Evolutionary conservation across 2,888 invertebrate species (phyloP), one percentile per base, ranked within the genome.

Genomic region (Prenolepis imparis): DNA sequence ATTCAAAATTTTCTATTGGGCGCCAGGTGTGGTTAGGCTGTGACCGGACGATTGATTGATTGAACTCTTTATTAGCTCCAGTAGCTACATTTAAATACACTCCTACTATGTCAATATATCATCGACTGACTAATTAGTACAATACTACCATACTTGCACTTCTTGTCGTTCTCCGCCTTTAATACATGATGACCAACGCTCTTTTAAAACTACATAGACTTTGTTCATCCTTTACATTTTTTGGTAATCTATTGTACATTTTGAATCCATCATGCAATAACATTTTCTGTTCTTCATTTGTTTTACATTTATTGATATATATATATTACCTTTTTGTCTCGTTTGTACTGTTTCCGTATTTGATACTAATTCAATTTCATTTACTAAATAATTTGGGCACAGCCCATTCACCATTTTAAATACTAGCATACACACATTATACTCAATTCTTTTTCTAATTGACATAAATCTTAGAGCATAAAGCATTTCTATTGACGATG

Each of bases 221-320:
- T 48, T 36, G 5, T 52, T 70, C 18, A 11, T 15, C 55, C 55
- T 55, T 78, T 39, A 67, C n/a, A 21, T 66, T 39, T 1, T 41
- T 67, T 52, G 77, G 66, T 55, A 78, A 39, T 52, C 18, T 64
- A 67, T 78, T 68, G n/a, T 57, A 78, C 28, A 28, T 28, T 28
- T 28, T 28, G 28, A 63, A 55, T 39, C 78, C 78, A 41, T 78
- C 67, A 3, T 67, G 57, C 21, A 39, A 57, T 28, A 78, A 72
- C 63, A 70, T 81, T 81, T 57, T 81, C n/a, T 81, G 63, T n/a
- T 59, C 41, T n/a, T 61, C 28, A n/a, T n/a, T 80, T 18, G 11
- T n/a, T n/a, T n/a, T n/a, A n/a, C n/a, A n/a, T n/a, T n/a, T n/a
- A n/a, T n/a, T n/a, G n/a, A n/a, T n/a, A 66, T 77, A 52, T 15